Conservation (phyloP, 2,888 invertebrate species). For the Dryobota labecula region DNA sequence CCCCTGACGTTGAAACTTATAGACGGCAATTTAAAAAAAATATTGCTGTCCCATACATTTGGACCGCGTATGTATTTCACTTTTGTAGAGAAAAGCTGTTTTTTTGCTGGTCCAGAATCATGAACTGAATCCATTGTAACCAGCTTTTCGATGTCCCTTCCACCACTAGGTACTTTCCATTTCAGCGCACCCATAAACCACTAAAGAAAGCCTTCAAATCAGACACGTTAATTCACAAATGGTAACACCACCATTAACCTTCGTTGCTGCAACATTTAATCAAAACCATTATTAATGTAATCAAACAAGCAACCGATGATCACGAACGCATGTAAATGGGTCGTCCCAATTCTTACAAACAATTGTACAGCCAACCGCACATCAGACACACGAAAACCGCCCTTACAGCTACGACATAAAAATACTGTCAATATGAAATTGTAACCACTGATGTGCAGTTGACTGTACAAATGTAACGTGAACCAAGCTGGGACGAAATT, state of each 20-base stretch:
- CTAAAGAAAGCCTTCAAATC: slow-evolving; percentile 7
- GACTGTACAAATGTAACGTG: slow-evolving; percentile 41
- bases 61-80: no score
- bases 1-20: no score
- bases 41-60: no score
- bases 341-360: slow-evolving; percentile 68
- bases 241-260: slow-evolving; percentile 18
- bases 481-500: slow-evolving; percentile 67
- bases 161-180: neutral
- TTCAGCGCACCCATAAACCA: neutral
- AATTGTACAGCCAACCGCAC: slow-evolving; percentile 16
- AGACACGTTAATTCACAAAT: slow-evolving; percentile 9
- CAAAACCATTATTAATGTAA: slow-evolving; percentile 56
- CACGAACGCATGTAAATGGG: slow-evolving; percentile 59
- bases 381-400: no score
- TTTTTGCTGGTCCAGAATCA: no score
- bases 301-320: slow-evolving; percentile 61
- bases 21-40: no score
- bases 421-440: neutral
- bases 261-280: slow-evolving; percentile 22
- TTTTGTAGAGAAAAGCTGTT: no score
- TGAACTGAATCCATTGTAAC: no score
- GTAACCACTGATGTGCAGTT: neutral
- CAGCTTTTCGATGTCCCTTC: no score
- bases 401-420: neutral